phyloP scores from a whole-genome alignment of 2,797 vertebrate genomes.

The Hoplostethus mediterraneus region DNA sequence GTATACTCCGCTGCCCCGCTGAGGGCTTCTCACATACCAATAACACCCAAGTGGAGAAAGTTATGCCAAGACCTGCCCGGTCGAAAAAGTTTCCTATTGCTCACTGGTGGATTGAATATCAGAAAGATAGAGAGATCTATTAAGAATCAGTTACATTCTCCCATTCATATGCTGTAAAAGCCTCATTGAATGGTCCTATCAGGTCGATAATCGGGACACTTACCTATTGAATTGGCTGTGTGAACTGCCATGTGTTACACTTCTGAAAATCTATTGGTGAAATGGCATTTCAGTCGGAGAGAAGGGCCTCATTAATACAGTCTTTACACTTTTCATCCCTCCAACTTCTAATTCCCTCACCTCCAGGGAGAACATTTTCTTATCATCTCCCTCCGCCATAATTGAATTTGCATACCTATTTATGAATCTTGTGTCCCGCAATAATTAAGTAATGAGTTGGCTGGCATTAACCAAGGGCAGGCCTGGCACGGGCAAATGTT shows the following conservation, averaged over 20 bases:
- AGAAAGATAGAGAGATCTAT: constrained; percentile 23
- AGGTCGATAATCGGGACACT: constrained; percentile 31
- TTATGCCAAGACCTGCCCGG: constrained; percentile 26
- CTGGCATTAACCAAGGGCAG: constrained; percentile 75
- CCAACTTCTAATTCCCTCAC: constrained; percentile 61
- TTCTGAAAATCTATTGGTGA: constrained; percentile 52
- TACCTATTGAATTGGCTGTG: constrained; percentile 47
- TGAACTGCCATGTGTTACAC: constrained; percentile 38
- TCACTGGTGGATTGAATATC: constrained; percentile 25
- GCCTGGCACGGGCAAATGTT: constrained; percentile 55
- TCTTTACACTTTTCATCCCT: constrained; percentile 65
- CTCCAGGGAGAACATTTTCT: constrained; percentile 75
- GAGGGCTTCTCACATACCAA: constrained; percentile 45
- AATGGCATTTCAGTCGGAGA: constrained; percentile 55
- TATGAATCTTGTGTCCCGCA: constrained; percentile 72
- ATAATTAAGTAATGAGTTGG: constrained; percentile 80
- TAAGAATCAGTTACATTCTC: constrained; percentile 15
- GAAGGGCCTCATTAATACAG: constrained; percentile 66
- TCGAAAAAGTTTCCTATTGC: constrained; percentile 36
- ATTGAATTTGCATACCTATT: constrained; percentile 83
- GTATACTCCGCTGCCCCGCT: constrained; percentile 45
- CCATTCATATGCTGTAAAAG: constrained; percentile 18
- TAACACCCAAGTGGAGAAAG: constrained; percentile 36
- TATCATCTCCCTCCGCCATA: constrained; percentile 69
- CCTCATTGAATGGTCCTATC: constrained; percentile 15